Percentiles rank a stretch among this genome's conserved stretches.
phyloP scores from a whole-genome alignment of 2,797 vertebrate species.

The Spinus pinus region DNA sequence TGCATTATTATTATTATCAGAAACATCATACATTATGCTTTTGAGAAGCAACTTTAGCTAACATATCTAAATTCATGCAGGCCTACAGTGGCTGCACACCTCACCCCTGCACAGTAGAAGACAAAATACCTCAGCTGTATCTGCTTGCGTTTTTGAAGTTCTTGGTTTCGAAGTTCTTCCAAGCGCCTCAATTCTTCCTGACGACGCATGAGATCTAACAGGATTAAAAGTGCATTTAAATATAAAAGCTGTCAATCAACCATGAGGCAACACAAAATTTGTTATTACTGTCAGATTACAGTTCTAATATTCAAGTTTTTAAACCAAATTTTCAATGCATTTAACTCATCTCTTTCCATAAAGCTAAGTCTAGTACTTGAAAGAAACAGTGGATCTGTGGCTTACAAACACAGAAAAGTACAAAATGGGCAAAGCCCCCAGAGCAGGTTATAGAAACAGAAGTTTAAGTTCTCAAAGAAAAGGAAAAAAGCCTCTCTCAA shows the following conservation, averaged over 20 bases:
- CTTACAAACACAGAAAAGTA: not conserved
- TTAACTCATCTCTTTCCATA: not conserved
- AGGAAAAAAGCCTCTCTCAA: not conserved
- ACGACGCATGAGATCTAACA: constrained; percentile 93
- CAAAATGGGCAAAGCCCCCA: not conserved
- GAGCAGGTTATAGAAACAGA: not conserved
- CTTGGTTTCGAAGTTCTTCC: constrained; percentile 95
- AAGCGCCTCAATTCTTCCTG: constrained; percentile 94
- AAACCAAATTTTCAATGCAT: not conserved
- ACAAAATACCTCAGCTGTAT: constrained; percentile 89
- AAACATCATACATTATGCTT: not conserved
- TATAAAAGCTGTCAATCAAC: not conserved
- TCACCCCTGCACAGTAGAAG: not conserved
- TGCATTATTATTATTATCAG: not conserved
- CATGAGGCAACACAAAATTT: not conserved
- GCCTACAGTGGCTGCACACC: not conserved
- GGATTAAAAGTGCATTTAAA: not conserved
- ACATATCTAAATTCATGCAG: not conserved
- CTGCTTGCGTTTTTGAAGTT: constrained; percentile 95
- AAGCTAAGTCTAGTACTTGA: not conserved
- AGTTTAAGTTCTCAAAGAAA: not conserved
- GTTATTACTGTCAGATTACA: not conserved
- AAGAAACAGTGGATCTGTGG: not conserved
- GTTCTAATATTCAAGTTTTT: not conserved
- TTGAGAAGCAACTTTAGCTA: not conserved